Conservation (phyloP, 2,888 invertebrate species). For the Xestia sexstrigata region DNA sequence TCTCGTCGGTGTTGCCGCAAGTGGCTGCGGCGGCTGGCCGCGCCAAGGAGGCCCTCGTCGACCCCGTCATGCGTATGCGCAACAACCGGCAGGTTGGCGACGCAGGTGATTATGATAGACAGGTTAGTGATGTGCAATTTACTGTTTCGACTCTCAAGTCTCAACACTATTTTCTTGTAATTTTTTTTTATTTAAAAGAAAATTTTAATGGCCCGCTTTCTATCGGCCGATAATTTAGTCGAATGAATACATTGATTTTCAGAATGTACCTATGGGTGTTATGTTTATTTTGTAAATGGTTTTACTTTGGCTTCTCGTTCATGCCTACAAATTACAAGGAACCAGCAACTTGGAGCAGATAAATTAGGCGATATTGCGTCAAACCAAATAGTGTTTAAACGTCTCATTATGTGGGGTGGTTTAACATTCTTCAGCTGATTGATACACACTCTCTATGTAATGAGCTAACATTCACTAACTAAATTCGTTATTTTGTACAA, state of each 20-base stretch:
- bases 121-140: constrained; percentile 70
- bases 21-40: constrained; percentile 81
- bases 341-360: not conserved
- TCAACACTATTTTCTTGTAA: not conserved
- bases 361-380: not conserved
- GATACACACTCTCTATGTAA: not conserved
- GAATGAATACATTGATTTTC: too few relatives aligned
- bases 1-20: constrained; percentile 80
- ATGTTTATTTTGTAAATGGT: not conserved
- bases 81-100: constrained; percentile 70
- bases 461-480: not conserved
- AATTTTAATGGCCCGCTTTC: not conserved
- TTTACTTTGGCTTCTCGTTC: not conserved
- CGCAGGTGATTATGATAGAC: constrained; percentile 81
- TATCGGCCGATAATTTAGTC: not conserved
- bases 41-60: constrained; percentile 79
- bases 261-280: too few relatives aligned
- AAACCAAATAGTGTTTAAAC: not conserved
- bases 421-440: not conserved
- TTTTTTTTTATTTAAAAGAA: not conserved
- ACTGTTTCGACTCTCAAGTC: not conserved
- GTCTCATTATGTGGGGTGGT: not conserved
- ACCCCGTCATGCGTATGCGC: constrained; percentile 72
- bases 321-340: not conserved
- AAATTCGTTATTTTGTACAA: not conserved